Base-by-base conservation (phyloP, 2,888 invertebrate species). In the Heteropelma amictum region DNA sequence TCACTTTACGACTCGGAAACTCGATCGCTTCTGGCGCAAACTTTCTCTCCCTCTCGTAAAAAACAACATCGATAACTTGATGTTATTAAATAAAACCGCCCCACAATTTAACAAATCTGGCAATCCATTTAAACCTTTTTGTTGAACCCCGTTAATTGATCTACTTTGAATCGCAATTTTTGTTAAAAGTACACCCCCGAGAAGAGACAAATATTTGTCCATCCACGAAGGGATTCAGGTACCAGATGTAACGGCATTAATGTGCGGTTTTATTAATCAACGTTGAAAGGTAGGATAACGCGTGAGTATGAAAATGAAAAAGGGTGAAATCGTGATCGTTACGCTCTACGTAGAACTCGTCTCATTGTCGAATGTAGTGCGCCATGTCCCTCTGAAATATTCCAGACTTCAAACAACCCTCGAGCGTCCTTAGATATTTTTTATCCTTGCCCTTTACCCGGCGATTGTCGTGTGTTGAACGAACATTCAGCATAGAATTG, bases 161-260 rank as follows among this genome's bases (percentile, higher is more conserved):
- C n/a, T 10, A 3, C n/a, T 38, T 38, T 38, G 8, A 38, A n/a
- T 4, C n/a, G 30, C 10, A 30, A 2, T 30, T 30, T 2, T 2
- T 30, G 30, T 10, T 30, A 30, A 8, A 30, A 74, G 76, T 58
- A 72, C 79, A 68, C 79, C 80, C 82, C 83, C 78, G 77, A 80
- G 68, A 77, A 63, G 79, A 76, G 81, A 82, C 81, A 84, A 86
- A 85, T 86, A 86, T 86, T 85, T 86, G 83, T 79, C 79, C 82
- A 76, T 79, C 82, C 17, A n/a, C 33, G 10, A 28, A 19, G 7
- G 8, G 30, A 30, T 40, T n/a, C 14, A 51, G 33, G 70, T 68
- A 71, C 12, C 30, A 12, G 14, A 33, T 79, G 77, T 80, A 72
- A 72, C 77, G 79, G 82, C 82, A 79, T 84, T 83, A 73, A 75